Base-by-base conservation (phyloP, 2,113 vertebrate species). In the Delphinapterus leucas region DNA sequence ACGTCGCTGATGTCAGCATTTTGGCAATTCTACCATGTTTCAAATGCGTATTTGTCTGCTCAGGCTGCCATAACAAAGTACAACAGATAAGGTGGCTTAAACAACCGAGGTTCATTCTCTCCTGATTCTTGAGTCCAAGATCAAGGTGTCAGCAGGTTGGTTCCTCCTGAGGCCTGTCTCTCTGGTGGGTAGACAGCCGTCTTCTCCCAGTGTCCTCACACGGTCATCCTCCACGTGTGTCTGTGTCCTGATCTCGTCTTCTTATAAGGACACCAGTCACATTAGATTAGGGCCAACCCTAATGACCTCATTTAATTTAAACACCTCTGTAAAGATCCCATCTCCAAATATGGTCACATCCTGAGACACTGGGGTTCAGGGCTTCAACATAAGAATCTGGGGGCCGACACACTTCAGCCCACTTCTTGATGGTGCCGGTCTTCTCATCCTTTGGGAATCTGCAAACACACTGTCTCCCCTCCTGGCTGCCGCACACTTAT, bases 111-210 rank as follows among this genome's bases (percentile, higher is more conserved):
- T 20, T 21, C 15, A 7, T 8, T 74, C 44, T 25, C 44, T n/a
- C 14, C 1, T 47, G 8, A 6, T 65, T 11, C 58, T 12, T 13
- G 44, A 33, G 31, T 9, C n/a, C 20, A 2, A 7, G 61, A 6
- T 4, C 38, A 21, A 31, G 33, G 74, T 1, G 5, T 11, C 1
- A 0, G 61, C 61, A 44, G 1, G 8, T 2, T 17, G 38, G 4
- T 14, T 21, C 1, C 92, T 33, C 61, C 61, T 2, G 23, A 70
- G 44, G 53, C 83, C 33, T 53, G 38, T 31, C 31, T 60, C 73
- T 36, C 2, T 8, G 49, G 38, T 4, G 0, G 28, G 73, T 5
- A 33, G 63, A 61, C 0, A 0, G 6, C 25, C 6, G 0, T 10
- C 63, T 76, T 13, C 28, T 68, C 60, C 38, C 49, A 1, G 11